These are phyloP conservation scores for Cairina moschata DNA, from an alignment of 2,113 vertebrate genomes.

Conservation along the genomic window DNA sequence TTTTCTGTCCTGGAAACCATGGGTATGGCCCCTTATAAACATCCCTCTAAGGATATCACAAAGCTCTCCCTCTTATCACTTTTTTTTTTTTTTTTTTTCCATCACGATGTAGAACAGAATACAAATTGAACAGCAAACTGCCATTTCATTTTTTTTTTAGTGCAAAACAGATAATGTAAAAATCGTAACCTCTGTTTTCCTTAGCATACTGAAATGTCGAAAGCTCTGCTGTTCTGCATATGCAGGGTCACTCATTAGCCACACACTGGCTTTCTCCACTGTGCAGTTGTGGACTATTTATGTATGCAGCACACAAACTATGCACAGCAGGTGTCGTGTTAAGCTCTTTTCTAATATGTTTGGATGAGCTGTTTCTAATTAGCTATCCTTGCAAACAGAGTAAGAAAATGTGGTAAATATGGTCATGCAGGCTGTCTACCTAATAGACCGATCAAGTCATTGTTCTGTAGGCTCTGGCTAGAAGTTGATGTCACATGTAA, in stretches of 20 bases:
- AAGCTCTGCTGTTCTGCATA: not conserved
- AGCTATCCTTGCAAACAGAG: constrained; percentile 16
- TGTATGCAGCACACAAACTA: not conserved
- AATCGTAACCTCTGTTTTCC: not conserved
- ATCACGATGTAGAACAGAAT: not conserved
- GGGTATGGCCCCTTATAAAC: not conserved
- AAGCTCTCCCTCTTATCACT: not conserved
- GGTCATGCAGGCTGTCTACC: not conserved
- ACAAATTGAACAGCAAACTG: not conserved
- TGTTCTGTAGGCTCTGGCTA: not conserved
- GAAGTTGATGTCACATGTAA: not conserved
- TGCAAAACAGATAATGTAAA: not conserved
- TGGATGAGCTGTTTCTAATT: constrained; percentile 48
- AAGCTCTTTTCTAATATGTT: not conserved
- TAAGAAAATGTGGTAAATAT: constrained; percentile 8
- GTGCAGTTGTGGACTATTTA: not conserved
- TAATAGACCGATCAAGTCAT: not conserved
- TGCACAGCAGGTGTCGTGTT: not conserved
- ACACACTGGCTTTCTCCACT: not conserved
- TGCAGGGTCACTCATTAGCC: not conserved
- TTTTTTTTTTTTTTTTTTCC: not conserved
- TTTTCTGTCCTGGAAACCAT: not conserved
- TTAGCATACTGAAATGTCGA: not conserved
- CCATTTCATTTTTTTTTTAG: not conserved
- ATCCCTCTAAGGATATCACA: not conserved